These are phyloP conservation scores for Lytechinus variegatus DNA, from an alignment of 35 echinoderm and acorn worm genomes.

Conservation along the genomic window DNA sequence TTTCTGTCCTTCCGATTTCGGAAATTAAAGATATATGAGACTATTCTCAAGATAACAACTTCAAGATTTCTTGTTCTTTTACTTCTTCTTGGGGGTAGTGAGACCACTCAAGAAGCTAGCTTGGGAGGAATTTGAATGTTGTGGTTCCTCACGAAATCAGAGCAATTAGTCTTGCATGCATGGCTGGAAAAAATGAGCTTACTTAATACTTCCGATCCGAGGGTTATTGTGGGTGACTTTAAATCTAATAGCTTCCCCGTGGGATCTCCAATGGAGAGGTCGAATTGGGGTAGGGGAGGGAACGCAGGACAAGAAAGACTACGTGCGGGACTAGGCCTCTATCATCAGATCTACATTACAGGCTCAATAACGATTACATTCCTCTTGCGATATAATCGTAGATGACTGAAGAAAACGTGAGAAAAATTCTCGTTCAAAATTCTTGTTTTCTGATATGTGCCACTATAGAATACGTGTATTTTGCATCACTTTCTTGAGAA, in stretches of 20 bases:
- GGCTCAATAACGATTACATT: neutral
- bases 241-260: neutral
- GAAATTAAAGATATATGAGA: neutral
- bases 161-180: neutral
- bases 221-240: constrained; percentile 9
- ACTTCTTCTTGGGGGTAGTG: neutral
- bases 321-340: neutral
- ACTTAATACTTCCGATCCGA: constrained; percentile 11
- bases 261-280: neutral
- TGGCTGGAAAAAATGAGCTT: constrained; percentile 8
- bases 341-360: constrained; percentile 19
- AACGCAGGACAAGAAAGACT: neutral
- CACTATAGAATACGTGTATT: neutral
- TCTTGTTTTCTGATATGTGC: neutral
- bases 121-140: neutral
- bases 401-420: neutral
- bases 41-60: neutral
- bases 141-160: neutral
- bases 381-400: neutral
- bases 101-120: neutral
- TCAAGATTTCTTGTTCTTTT: neutral
- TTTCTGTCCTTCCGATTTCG: neutral
- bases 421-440: neutral
- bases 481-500: neutral
- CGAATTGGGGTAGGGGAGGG: neutral